phyloP scores from a whole-genome alignment of 1,140 invertebrate genomes.

The Zaprionus tsacasi region DNA sequence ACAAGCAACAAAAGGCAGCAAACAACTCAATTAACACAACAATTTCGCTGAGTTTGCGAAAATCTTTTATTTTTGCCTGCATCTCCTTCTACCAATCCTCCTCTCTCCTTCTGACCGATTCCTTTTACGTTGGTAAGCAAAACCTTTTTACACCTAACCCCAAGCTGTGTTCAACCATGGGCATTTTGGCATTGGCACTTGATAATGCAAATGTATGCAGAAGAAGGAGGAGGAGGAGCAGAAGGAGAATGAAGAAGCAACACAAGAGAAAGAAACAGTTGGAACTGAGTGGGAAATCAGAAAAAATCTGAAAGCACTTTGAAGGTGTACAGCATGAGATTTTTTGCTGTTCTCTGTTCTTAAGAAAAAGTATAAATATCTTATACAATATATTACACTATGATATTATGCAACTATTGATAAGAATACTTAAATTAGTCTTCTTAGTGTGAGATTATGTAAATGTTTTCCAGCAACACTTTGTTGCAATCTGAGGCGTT shows the following conservation, averaged over 20 bases:
- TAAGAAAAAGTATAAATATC: background rate
- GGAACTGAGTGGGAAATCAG: background rate
- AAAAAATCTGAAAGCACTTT: constrained; percentile 3
- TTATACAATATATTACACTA: background rate
- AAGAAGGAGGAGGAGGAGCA: background rate
- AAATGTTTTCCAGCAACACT: background rate
- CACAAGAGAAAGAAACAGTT: background rate
- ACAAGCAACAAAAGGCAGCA: constrained; percentile 45
- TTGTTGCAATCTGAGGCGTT: constrained; percentile 25
- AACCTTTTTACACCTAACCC: constrained; percentile 26
- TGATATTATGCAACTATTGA: background rate
- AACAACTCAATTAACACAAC: constrained; percentile 75
- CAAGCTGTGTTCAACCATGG: constrained; percentile 21
- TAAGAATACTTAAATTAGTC: constrained; percentile 19
- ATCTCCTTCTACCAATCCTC: background rate
- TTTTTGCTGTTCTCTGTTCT: background rate
- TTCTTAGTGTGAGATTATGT: background rate
- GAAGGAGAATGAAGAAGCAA: background rate
- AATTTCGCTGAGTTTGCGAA: constrained; percentile 48
- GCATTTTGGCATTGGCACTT: constrained; percentile 17
- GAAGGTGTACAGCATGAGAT: background rate
- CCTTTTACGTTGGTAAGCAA: background rate
- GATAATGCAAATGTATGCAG: constrained; percentile 43
- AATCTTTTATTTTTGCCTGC: constrained; percentile 27
- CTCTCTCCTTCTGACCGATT: constrained; percentile 8